A percentile compares a stretch with the other conserved stretches of the same genome.
phyloP scores from a whole-genome alignment of 23 tunicate species.

The Clavelina lepadiformis region DNA sequence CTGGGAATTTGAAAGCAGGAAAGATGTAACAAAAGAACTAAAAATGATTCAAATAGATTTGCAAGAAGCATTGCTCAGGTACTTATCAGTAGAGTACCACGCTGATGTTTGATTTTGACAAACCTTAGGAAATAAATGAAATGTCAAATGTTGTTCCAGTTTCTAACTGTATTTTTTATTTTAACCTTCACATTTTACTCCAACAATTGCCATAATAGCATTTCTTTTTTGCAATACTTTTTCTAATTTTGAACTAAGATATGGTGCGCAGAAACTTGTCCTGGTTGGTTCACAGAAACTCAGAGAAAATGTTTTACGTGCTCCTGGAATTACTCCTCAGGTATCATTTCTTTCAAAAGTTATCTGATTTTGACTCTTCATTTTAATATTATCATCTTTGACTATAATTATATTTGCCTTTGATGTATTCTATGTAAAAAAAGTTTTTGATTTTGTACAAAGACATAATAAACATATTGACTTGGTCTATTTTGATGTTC shows the following conservation, averaged over 20 bases:
- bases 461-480: too few relatives aligned
- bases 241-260: conserved; percentile 27
- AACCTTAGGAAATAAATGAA: too few relatives aligned
- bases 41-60: conserved; percentile 5
- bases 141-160: neutral
- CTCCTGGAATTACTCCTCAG: conserved; percentile 31
- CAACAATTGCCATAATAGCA: too few relatives aligned
- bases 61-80: conserved; percentile 11
- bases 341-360: conserved; percentile 10
- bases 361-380: too few relatives aligned
- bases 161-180: too few relatives aligned
- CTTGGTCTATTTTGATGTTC: too few relatives aligned
- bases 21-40: conserved; percentile 26
- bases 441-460: too few relatives aligned
- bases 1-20: conserved; percentile 23
- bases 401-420: neutral
- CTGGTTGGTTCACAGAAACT: conserved; percentile 66
- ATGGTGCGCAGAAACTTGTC: conserved; percentile 37
- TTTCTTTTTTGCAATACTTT: too few relatives aligned
- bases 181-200: too few relatives aligned
- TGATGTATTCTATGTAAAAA: too few relatives aligned
- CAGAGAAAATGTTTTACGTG: conserved; percentile 36
- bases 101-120: neutral
- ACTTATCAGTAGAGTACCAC: neutral
- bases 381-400: neutral